Evolutionary conservation across 2,888 invertebrate genomes (phyloP).

Genomic region (Melanchra persicariae): DNA sequence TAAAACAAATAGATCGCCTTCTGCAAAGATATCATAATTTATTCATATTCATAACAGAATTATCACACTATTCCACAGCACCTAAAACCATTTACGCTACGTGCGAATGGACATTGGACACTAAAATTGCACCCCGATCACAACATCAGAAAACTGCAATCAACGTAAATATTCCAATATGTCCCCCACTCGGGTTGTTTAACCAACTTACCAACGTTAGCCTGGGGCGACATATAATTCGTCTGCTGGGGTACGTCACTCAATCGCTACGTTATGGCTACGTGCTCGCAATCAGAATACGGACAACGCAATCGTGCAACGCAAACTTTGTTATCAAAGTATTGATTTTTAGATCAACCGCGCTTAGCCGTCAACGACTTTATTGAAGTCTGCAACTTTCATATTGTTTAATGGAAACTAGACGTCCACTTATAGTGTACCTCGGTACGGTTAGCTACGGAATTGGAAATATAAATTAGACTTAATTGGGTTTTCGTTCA

Average conservation of each 20-base stretch:
- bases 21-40: neutral
- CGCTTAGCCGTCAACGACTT: slow-evolving; percentile 64
- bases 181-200: slow-evolving; percentile 62
- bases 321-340: slow-evolving; percentile 68
- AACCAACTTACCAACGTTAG: slow-evolving; percentile 67
- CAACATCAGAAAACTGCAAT: slow-evolving; percentile 54
- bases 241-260: slow-evolving; percentile 84
- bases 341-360: slow-evolving; percentile 67
- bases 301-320: slow-evolving; percentile 66
- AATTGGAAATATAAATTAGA: slow-evolving; percentile 58
- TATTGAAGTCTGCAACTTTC: slow-evolving; percentile 62
- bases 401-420: slow-evolving; percentile 58
- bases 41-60: neutral
- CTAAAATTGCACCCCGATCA: slow-evolving; percentile 32
- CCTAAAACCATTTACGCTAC: slow-evolving; percentile 1
- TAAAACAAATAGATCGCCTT: neutral
- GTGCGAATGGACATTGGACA: slow-evolving; percentile 22
- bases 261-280: slow-evolving; percentile 85
- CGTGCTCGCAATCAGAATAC: slow-evolving; percentile 82
- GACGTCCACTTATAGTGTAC: slow-evolving; percentile 36
- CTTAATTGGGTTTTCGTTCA: slow-evolving; percentile 48
- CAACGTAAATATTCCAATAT: slow-evolving; percentile 58
- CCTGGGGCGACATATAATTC: slow-evolving; percentile 77
- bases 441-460: slow-evolving; percentile 35
- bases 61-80: neutral